phyloP scores from a whole-genome alignment of 2,888 invertebrate genomes.

The Dasysyrphus tricinctus region DNA sequence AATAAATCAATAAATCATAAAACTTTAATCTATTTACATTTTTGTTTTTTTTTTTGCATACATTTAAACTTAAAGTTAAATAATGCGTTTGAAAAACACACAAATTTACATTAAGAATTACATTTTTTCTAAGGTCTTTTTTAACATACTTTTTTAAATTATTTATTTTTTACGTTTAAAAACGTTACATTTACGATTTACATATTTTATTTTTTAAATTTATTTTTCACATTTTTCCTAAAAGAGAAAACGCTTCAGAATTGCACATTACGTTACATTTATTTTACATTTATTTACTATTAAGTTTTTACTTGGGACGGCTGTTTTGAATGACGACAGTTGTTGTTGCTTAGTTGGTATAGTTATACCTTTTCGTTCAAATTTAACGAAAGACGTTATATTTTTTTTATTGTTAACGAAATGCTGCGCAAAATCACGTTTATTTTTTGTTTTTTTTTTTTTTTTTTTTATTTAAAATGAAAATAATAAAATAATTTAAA shows the following conservation, averaged over 20 bases:
- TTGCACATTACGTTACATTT: constrained; percentile 61
- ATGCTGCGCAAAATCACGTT: constrained; percentile 73
- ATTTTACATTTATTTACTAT: constrained; percentile 53
- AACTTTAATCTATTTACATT: constrained; percentile 53
- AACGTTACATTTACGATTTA: constrained; percentile 44
- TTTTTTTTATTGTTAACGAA: constrained; percentile 42
- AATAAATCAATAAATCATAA: background rate
- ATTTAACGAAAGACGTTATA: constrained; percentile 48
- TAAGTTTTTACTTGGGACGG: constrained; percentile 72
- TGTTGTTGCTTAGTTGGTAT: constrained; percentile 43
- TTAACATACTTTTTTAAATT: constrained; percentile 20
- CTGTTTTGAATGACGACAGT: constrained; percentile 63
- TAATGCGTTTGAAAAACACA: constrained; percentile 22
- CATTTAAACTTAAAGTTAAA: constrained; percentile 49
- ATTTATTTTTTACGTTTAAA: constrained; percentile 13
- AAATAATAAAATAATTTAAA: constrained; percentile 62
- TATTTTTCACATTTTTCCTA: constrained; percentile 25
- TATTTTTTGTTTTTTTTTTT: background rate
- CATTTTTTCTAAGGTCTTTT: constrained; percentile 18
- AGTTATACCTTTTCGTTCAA: constrained; percentile 22
- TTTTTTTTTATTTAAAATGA: constrained; percentile 1
- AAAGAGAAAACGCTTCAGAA: constrained; percentile 40
- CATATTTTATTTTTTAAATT: background rate
- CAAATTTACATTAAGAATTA: constrained; percentile 47
- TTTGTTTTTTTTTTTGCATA: constrained; percentile 12